Percentiles rank a stretch among this genome's conserved stretches.
Conservation (phyloP, 2,797 vertebrate genomes). For the Prionace glauca region DNA sequence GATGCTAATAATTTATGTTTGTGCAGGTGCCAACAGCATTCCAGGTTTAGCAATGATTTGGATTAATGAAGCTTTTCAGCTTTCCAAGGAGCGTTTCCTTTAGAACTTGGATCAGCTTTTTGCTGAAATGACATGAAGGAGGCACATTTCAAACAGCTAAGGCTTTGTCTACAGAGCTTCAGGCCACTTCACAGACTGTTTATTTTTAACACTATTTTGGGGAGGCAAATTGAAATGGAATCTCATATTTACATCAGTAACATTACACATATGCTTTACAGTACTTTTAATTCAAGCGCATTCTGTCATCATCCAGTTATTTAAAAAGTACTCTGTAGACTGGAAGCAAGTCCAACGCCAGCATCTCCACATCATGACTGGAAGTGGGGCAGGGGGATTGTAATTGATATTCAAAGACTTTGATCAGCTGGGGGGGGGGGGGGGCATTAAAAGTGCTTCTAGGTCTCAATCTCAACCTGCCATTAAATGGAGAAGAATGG, state of each 20-base stretch:
- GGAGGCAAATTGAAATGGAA: background rate
- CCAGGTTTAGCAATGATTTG: background rate
- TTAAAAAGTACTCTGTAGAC: background rate
- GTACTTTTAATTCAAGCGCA: background rate
- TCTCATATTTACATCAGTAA: background rate
- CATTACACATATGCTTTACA: background rate
- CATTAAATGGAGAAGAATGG: too few species aligned
- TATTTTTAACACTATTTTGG: background rate
- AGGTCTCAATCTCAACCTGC: too few species aligned
- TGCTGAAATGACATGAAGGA: background rate
- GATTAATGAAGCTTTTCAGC: background rate
- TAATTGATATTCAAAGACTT: too few species aligned
- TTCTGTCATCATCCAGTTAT: background rate
- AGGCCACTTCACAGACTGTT: background rate
- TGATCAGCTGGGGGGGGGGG: too few species aligned
- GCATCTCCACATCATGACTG: too few species aligned
- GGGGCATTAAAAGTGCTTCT: too few species aligned
- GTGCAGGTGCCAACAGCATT: background rate
- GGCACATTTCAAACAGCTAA: background rate
- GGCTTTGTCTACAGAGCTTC: background rate
- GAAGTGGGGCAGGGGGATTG: too few species aligned
- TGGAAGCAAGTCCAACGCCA: background rate
- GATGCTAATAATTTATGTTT: constrained; percentile 13
- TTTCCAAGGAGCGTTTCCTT: background rate
- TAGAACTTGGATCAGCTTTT: background rate